Base-by-base conservation (phyloP, 1,140 invertebrate species). In the Oreohelix idahoensis region DNA sequence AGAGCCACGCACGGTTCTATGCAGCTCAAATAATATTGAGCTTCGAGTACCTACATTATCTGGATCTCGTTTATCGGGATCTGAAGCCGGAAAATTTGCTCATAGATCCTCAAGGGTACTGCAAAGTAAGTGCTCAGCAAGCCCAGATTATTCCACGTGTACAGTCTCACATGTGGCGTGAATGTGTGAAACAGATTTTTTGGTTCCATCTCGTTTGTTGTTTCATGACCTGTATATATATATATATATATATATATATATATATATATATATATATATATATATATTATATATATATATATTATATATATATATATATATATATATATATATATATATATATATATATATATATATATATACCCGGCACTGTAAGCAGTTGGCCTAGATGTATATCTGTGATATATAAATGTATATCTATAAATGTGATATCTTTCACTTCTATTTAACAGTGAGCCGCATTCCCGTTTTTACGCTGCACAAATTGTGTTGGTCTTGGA, bases 401-500 rank as follows among this genome's bases (percentile, higher is more conserved):
- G 17, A 32, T 66, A 13, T 66, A n/a, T 35, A 38, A 38, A 35
- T 79, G 10, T 69, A 1, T 66, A 80, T 80, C 8, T 51, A 80
- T 80, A 80, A 35, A 80, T 80, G 83, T 85, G n/a, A 76, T 85
- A 77, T 42, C 71, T 88, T 88, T 84, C 87, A 85, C 86, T 87
- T 88, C 79, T 87, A 83, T 87, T 89, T 88, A 91, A 96, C 94
- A 98, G 97, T 89, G 98, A 99, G 93, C 97, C 97, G 35, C 98
- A 99, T 93, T 99, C 98, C 85, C 95, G 98, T 84, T 99, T 99
- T 94, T 99, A 99, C 93, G 98, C 98, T 88, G 98, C 98, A 87
- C 98, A 99, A 94, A 99, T 99, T 90, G 98, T 99, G 71, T 95
- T 99, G 89, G 98, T 98, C 42, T 99, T 99, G 93, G 98, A 99